These are phyloP conservation scores for Phlogophora meticulosa DNA, from an alignment of 2,888 invertebrate genomes.

Conservation along the genomic window DNA sequence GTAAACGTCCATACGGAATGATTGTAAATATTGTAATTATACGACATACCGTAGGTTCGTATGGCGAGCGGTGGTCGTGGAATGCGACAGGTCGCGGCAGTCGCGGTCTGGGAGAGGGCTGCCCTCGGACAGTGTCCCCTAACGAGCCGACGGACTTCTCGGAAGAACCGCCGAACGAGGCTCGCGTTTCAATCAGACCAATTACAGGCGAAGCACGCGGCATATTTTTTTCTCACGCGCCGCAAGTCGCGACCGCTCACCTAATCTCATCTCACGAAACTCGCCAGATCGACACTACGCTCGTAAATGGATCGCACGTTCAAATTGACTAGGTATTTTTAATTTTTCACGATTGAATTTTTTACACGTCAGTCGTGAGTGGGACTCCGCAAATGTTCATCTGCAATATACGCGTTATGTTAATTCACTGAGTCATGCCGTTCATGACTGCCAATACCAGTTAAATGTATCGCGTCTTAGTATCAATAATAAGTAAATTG, in stretches of 20 bases:
- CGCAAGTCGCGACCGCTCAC: constrained; percentile 57
- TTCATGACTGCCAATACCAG: constrained; percentile 41
- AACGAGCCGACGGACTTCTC: constrained; percentile 85
- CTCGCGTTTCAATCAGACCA: constrained; percentile 90
- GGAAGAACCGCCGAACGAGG: constrained; percentile 83
- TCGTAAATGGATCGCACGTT: constrained; percentile 73
- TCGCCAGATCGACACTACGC: constrained; percentile 51
- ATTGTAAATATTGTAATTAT: constrained; percentile 67
- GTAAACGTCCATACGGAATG: constrained; percentile 48
- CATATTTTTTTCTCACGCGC: constrained; percentile 85
- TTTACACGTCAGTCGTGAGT: constrained; percentile 66
- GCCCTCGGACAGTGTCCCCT: constrained; percentile 83
- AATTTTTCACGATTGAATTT: constrained; percentile 71
- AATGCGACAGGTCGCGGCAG: constrained; percentile 73
- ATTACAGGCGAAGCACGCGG: constrained; percentile 85
- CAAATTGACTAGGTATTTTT: constrained; percentile 69
- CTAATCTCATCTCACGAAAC: constrained; percentile 68
- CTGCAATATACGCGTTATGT: constrained; percentile 57
- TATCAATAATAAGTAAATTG: constrained; percentile 30
- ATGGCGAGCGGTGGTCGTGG: constrained; percentile 64
- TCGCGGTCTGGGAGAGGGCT: constrained; percentile 70
- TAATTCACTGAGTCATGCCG: constrained; percentile 60
- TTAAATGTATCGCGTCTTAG: constrained; percentile 42
- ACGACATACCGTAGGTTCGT: constrained; percentile 51
- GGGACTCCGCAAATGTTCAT: constrained; percentile 48